A percentile compares a stretch with the other conserved stretches of the same genome.
Conservation (phyloP, 2,888 invertebrate genomes). For the Heliconius ethilla region DNA sequence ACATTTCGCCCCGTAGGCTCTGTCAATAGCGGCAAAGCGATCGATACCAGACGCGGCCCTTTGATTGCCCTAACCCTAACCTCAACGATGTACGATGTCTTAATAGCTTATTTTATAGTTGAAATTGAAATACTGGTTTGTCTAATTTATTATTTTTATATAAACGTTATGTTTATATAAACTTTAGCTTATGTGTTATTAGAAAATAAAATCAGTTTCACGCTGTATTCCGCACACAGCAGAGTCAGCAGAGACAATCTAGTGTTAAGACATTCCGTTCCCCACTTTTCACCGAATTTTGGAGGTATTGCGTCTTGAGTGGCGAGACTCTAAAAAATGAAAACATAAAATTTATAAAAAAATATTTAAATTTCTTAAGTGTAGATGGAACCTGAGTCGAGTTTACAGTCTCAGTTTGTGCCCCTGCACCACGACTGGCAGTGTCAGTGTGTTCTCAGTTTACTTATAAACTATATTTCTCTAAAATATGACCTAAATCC, state of each 20-base stretch:
- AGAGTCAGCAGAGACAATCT: too few species aligned
- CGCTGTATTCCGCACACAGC: too few species aligned
- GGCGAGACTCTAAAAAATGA: neutral
- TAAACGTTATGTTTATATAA: too few species aligned
- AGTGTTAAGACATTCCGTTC: neutral
- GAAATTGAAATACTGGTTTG: neutral
- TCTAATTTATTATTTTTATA: neutral
- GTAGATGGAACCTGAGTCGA: neutral
- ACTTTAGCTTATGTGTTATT: too few species aligned
- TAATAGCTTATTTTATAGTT: slow-evolving; percentile 32
- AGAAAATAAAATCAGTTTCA: too few species aligned
- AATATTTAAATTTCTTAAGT: neutral
- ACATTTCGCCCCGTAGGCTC: neutral
- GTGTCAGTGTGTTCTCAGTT: too few species aligned
- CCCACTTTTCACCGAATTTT: neutral
- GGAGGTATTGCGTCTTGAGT: too few species aligned
- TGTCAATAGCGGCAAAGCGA: slow-evolving; percentile 21
- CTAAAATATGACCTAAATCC: too few species aligned
- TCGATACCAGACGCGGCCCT: slow-evolving; percentile 37
- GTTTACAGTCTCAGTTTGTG: neutral
- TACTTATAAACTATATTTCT: too few species aligned
- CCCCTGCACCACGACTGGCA: too few species aligned
- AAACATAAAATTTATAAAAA: neutral
- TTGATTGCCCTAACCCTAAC: slow-evolving; percentile 38
- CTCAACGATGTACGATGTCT: slow-evolving; percentile 37